Conservation (phyloP, 1,140 invertebrate genomes). For the Arctopsyche grandis region DNA sequence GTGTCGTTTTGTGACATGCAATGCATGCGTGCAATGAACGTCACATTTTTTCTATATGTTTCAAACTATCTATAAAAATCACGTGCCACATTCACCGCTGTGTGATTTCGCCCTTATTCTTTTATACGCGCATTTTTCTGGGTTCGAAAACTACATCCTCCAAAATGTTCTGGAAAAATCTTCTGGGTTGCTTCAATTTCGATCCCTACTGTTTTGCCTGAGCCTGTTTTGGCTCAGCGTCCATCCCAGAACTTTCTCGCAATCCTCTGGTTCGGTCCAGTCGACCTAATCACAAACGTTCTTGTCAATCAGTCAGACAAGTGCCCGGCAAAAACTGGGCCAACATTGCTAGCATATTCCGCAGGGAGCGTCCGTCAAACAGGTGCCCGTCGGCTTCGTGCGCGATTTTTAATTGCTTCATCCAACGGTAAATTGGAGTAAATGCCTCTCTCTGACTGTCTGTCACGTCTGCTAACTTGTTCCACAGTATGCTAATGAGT, state of each 20-base stretch:
- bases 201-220: too few relatives aligned
- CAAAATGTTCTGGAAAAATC: too few relatives aligned
- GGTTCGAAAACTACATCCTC: too few relatives aligned
- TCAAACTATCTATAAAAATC: too few relatives aligned
- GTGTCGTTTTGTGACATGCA: too few relatives aligned
- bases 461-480: not conserved
- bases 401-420: conserved; percentile 11
- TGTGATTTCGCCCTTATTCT: too few relatives aligned
- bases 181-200: too few relatives aligned
- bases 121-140: too few relatives aligned
- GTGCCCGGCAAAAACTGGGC: not conserved
- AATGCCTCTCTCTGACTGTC: conserved; percentile 3
- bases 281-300: not conserved
- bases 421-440: conserved; percentile 21
- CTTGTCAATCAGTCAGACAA: not conserved
- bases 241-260: not conserved
- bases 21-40: too few relatives aligned
- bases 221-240: too few relatives aligned
- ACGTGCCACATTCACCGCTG: too few relatives aligned
- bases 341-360: not conserved
- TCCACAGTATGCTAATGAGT: conserved; percentile 1
- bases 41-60: too few relatives aligned
- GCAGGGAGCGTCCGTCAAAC: not conserved
- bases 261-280: not conserved
- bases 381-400: conserved; percentile 7